Base-by-base conservation (phyloP, 2,888 invertebrate species). In the Parnassius orleans region DNA sequence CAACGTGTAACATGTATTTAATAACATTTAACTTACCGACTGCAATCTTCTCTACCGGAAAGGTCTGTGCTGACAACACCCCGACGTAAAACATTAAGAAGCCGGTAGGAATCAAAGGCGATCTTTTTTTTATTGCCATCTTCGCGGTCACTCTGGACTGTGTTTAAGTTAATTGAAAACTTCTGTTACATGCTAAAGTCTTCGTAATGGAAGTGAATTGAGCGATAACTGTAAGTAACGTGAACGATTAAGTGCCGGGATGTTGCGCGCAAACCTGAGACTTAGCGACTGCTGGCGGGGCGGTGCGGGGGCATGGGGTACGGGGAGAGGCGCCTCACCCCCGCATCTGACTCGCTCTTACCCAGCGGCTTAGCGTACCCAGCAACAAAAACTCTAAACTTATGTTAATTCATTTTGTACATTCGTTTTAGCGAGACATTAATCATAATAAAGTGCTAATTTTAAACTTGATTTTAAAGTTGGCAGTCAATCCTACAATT, bases 221-320 rank as follows among this genome's bases (percentile, higher is more conserved):
- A 69, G 66, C 64, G 66, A 71, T 72, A 75, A 69, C 73, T 67
- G 68, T 67, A 62, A 62, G 63, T 68, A 75, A 73, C 73, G 71
- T 70, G 69, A 74, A 64, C 72, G 78, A 74, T 79, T 79, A 79
- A 78, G 71, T 69, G 76, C 72, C 72, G 77, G 83, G 86, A 89
- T 89, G 89, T 87, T 90, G 88, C 79, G 89, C 79, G 80, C 89
- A 84, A 89, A 88, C 86, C 87, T 87, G 86, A 85, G 89, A 88
- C 90, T 88, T 84, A 77, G 85, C 85, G 87, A 84, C 90, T 83
- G 90, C 90, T 90, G 88, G 66, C 60, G 68, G 68, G 78, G 72
- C 77, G 76, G 76, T 72, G 66, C 65, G 59, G 86, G 81, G 80
- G 86, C 81, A 76, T 81, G 87, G 80, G 82, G 75, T 60, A 81